Evolutionary conservation across 2,113 vertebrate genomes (phyloP), one percentile per base, ranked within the genome.

Genomic region (Siniperca knerii): DNA sequence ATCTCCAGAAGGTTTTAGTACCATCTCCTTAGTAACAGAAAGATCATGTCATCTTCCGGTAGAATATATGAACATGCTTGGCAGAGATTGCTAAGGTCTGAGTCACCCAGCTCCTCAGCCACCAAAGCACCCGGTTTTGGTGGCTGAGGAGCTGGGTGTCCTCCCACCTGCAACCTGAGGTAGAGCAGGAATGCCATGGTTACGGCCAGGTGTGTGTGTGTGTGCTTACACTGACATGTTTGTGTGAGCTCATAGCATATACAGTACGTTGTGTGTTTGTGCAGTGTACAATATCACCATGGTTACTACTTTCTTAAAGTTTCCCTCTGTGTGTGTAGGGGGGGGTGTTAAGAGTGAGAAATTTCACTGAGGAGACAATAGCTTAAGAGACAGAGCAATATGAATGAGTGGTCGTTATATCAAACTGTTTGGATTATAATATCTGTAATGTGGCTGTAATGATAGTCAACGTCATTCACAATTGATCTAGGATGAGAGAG

Each of bases 41-140:
- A 72, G 42, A 57, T 77, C 84, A 84, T 88, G 82, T 76, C 71
- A 73, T 89, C 48, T 77, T 77, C 75, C 48, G 52, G 62, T 42
- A 72, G 79, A 80, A 58, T 83, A 86, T 83, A 83, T 85, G 81
- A 87, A 88, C 85, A 68, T 80, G 85, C 88, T 85, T 69, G 79
- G 75, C 55, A 69, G 89, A 83, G 55, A 87, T 91, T 69, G 83
- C 79, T 88, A 67, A 88, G 87, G 89, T 87, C 86, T 93, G 89
- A 94, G 85, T 93, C 92, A 92, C 84, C 73, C 68, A 21, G 78
- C 72, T 79, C 40, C 61, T 67, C 72, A 25, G 65, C 60, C 81
- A 71, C 42, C 65, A 2, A 33, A 68, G 6, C 29, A 29, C 29
- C 29, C 68, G 23, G 58, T 81, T 75, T 81, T 77, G 62, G 76